Evolutionary conservation across 2,113 vertebrate genomes (phyloP), one percentile per base, ranked within the genome.

Genomic region (Pollimyrus isidori): DNA sequence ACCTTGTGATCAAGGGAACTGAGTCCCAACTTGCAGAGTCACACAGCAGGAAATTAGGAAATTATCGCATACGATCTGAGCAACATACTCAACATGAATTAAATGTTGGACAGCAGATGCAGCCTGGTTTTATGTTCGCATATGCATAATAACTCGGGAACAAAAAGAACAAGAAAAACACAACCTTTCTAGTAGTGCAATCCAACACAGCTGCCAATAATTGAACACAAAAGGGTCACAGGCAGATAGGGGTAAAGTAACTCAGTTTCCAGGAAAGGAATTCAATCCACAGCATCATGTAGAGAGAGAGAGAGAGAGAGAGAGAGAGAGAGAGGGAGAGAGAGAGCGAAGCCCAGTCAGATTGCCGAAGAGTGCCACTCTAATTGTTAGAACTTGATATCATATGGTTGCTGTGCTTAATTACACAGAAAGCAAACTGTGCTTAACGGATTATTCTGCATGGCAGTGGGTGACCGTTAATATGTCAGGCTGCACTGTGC

Each of bases 401-500:
- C 49, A 69, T 84, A 58, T 46, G 48, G 52, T 87, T n/a, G 53
- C 89, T 91, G 89, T 90, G 89, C 90, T 91, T 91, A 92, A 92
- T 90, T 91, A 91, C 46, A 45, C 91, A 92, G 89, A 90, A 91
- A 91, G 88, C 87, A 91, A 93, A 91, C 85, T 85, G 86, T 87
- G 86, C 86, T 91, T 92, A 93, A 88, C 90, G 90, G 90, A 93
- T 92, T 93, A 93, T 65, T 85, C 88, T 48, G 86, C 91, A 86
- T 88, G 82, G 76, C 89, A 90, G 89, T 89, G 50, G 89, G 89
- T 88, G 23, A 89, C 85, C 23, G 39, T 90, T 91, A 88, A 26
- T 50, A 91, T 88, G 91, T 90, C 89, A 86, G 76, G 56, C 30
- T 10, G 30, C 84, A 58, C 35, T 23, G 6, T 56, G 11, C 26